Conservation (phyloP, 2,797 vertebrate species). For the Gastrophryne carolinensis region DNA sequence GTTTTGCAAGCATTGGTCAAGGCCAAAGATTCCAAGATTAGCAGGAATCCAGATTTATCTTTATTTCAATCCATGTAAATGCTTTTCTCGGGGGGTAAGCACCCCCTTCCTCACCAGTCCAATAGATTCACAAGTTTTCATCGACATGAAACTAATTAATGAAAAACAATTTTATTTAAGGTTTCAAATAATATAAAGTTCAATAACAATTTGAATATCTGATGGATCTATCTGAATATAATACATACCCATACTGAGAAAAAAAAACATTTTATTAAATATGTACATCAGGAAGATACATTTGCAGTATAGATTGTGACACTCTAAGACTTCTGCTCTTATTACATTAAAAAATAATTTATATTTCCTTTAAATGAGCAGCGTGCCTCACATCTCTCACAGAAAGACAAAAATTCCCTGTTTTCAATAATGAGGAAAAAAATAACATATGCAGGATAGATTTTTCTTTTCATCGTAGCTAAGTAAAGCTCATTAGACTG, state of each 20-base stretch:
- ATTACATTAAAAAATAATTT: slow-evolving; percentile 80
- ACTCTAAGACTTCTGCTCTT: not conserved
- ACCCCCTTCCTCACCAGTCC: no score
- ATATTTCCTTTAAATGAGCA: slow-evolving; percentile 70
- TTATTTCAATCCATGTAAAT: no score
- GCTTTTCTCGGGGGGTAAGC: no score
- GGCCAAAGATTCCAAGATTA: no score
- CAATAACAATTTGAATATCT: slow-evolving; percentile 74
- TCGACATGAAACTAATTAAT: slow-evolving; percentile 81
- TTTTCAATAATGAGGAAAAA: slow-evolving; percentile 67
- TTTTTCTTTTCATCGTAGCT: not conserved
- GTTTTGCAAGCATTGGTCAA: no score
- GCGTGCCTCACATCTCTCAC: slow-evolving; percentile 71
- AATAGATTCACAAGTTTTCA: no score
- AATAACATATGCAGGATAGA: not conserved
- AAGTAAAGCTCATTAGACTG: not conserved
- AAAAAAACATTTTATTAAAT: slow-evolving; percentile 70
- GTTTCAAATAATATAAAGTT: slow-evolving; percentile 70
- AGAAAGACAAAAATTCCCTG: slow-evolving; percentile 75
- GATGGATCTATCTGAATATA: slow-evolving; percentile 75
- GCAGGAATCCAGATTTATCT: no score
- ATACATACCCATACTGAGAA: slow-evolving; percentile 78
- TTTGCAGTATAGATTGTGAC: slow-evolving; percentile 60
- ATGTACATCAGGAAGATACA: slow-evolving; percentile 79
- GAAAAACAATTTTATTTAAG: slow-evolving; percentile 72